These are phyloP conservation scores for Apeira syringaria DNA, from an alignment of 2,888 invertebrate genomes.

Conservation along the genomic window DNA sequence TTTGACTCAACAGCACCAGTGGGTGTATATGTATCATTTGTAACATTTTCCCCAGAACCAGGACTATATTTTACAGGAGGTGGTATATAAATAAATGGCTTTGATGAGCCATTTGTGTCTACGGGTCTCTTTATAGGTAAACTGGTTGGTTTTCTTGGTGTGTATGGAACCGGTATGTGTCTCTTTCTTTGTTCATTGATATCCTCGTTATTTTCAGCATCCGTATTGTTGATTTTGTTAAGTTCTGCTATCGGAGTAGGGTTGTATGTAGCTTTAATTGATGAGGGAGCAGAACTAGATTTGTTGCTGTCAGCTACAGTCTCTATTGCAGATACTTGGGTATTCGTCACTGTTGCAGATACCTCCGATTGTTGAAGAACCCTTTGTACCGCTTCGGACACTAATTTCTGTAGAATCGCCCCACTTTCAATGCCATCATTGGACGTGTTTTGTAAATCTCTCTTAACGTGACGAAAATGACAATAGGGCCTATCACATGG, in stretches of 20 bases:
- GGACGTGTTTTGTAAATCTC: slow-evolving; percentile 80
- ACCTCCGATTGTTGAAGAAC: slow-evolving; percentile 79
- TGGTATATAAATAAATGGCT: slow-evolving; percentile 70
- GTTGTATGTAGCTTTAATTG: slow-evolving; percentile 79
- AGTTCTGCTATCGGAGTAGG: slow-evolving; percentile 87
- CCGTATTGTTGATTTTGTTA: slow-evolving; percentile 65
- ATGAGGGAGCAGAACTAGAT: slow-evolving; percentile 54
- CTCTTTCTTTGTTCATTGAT: slow-evolving; percentile 61
- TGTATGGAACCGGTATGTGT: slow-evolving; percentile 80
- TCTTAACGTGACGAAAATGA: slow-evolving; percentile 94
- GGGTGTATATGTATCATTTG: slow-evolving; percentile 70
- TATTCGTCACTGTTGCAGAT: slow-evolving; percentile 40
- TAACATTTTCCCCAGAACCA: slow-evolving; percentile 56
- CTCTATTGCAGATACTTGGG: slow-evolving; percentile 28
- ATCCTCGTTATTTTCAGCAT: slow-evolving; percentile 56
- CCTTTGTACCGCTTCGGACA: slow-evolving; percentile 85
- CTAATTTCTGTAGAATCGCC: slow-evolving; percentile 82
- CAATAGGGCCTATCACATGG: slow-evolving; percentile 95
- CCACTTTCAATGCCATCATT: slow-evolving; percentile 73
- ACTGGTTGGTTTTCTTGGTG: slow-evolving; percentile 72
- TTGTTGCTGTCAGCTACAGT: slow-evolving; percentile 32
- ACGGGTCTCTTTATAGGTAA: slow-evolving; percentile 60
- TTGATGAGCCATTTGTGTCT: slow-evolving; percentile 58
- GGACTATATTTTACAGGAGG: slow-evolving; percentile 68
- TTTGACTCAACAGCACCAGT: slow-evolving; percentile 59